phyloP scores from a whole-genome alignment of 2,113 vertebrate genomes.

The Benitochromis conjunctus region DNA sequence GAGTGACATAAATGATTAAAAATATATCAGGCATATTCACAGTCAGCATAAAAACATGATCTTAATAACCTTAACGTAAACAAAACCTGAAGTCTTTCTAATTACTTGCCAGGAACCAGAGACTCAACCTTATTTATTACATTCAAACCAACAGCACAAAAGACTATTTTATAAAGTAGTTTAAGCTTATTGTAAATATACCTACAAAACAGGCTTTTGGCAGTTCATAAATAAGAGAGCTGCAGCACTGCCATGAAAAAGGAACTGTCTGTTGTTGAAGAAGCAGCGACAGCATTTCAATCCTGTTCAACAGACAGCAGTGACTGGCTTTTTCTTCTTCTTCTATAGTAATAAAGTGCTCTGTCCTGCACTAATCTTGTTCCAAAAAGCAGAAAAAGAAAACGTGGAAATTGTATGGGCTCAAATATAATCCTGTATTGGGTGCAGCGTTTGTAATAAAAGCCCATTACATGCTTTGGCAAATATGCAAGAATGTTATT shows the following conservation, averaged over 20 bases:
- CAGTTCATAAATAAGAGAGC: neutral
- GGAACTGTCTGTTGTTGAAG: neutral
- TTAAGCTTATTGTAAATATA: neutral
- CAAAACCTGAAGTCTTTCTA: neutral
- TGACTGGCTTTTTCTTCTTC: neutral
- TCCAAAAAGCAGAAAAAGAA: neutral
- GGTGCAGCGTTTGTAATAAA: neutral
- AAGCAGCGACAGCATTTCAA: neutral
- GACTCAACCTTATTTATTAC: neutral
- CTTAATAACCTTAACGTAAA: neutral
- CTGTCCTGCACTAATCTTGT: neutral
- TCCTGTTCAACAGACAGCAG: neutral
- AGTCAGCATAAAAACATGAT: rapidly evolving
- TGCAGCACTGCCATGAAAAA: neutral
- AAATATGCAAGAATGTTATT: neutral
- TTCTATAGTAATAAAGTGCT: neutral
- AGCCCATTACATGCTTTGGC: neutral
- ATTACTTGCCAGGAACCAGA: neutral
- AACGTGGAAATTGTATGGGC: neutral
- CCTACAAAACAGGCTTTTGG: neutral
- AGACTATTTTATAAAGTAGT: neutral
- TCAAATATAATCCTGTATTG: neutral
- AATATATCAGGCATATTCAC: neutral
- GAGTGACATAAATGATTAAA: neutral
- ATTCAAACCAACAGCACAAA: neutral